Evolutionary conservation across 2,888 invertebrate species (phyloP).

Genomic region (Chalcosyrphus nemorum): DNA sequence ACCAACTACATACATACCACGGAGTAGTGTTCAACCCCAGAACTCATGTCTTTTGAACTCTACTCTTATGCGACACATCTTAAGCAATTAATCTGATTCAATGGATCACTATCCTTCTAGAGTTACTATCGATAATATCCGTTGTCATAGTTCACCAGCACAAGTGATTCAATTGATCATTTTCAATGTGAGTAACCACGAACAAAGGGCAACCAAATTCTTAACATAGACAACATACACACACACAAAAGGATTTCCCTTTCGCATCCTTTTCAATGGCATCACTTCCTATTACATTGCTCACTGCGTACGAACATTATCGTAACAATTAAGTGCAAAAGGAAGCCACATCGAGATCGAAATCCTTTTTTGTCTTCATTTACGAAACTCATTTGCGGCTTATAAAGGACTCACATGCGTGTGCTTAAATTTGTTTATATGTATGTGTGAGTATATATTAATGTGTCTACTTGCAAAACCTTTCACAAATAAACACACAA

Average conservation of each 20-base stretch:
- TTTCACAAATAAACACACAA: conserved; percentile 46
- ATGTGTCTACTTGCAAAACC: background rate
- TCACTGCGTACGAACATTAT: conserved; percentile 26
- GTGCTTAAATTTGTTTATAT: background rate
- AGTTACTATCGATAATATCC: background rate
- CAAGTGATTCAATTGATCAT: conserved; percentile 4
- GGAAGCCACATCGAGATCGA: conserved; percentile 1
- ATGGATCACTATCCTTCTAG: background rate
- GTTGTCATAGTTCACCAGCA: background rate
- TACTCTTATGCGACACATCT: background rate
- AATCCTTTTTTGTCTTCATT: conserved; percentile 13
- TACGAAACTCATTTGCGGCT: conserved; percentile 15
- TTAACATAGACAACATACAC: too few species aligned
- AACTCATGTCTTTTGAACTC: background rate
- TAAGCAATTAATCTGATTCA: background rate
- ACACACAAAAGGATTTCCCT: conserved; percentile 7
- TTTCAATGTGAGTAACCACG: background rate
- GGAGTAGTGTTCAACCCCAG: background rate
- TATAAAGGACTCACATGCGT: background rate
- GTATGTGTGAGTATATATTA: background rate
- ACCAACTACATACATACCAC: background rate
- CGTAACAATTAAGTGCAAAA: conserved; percentile 47
- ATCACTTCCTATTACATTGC: conserved; percentile 29
- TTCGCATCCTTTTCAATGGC: background rate
- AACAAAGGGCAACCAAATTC: background rate